Conservation (phyloP, 2,797 vertebrate species). For the Nothura maculosa region DNA sequence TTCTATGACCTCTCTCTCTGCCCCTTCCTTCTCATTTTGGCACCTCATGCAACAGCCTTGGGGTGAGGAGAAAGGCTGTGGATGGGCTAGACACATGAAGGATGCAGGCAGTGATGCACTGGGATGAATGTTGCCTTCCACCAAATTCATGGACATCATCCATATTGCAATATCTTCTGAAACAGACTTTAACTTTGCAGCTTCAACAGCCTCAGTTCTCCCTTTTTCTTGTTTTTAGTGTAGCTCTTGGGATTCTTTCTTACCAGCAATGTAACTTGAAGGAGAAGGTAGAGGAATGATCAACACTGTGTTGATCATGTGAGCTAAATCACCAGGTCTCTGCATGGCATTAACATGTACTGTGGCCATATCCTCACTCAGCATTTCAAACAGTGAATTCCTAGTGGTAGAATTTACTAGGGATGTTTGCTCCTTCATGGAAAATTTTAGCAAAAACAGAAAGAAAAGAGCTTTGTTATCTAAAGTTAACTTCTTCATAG, state of each 20-base stretch:
- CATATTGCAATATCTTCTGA: background rate
- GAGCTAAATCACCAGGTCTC: background rate
- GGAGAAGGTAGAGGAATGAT: background rate
- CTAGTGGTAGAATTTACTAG: background rate
- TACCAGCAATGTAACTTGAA: background rate
- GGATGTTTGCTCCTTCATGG: background rate
- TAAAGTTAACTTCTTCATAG: background rate
- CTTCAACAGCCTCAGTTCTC: background rate
- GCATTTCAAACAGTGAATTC: background rate
- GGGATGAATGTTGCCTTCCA: too few relatives aligned
- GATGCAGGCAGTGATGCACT: background rate
- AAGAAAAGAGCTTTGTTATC: rapidly evolving
- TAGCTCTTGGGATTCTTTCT: background rate
- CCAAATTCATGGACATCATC: too few relatives aligned
- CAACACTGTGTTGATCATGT: background rate
- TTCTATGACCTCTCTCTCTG: background rate
- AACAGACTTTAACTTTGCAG: background rate
- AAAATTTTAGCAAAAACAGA: background rate
- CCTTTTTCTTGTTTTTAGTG: background rate
- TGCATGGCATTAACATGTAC: rapidly evolving
- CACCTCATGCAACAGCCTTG: background rate
- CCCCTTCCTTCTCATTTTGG: background rate
- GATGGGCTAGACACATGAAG: background rate
- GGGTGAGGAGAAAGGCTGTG: background rate
- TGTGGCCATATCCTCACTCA: background rate